A percentile compares a stretch with the other conserved stretches of the same genome.
phyloP scores from a whole-genome alignment of 2,113 vertebrate species.

The Melanerpes formicivorus region DNA sequence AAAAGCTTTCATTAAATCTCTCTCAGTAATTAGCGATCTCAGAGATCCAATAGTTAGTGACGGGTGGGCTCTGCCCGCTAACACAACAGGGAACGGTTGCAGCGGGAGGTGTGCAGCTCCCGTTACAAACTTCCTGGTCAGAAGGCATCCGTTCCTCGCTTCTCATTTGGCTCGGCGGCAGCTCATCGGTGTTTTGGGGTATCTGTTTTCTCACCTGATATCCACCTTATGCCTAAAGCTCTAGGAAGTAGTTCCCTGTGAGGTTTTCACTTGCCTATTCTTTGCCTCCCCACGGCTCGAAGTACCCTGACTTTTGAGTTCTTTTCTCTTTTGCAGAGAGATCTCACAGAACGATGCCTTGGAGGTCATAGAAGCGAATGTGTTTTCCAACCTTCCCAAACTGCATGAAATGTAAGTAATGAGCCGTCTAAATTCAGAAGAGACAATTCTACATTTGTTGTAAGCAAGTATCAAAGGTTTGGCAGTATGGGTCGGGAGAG shows the following conservation, averaged over 20 bases:
- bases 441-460: conserved; percentile 20
- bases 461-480: not conserved
- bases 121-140: not conserved
- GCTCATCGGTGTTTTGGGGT: not conserved
- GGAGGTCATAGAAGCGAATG: conserved; percentile 81
- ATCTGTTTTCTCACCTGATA: not conserved
- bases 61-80: not conserved
- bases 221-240: not conserved
- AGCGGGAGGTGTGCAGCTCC: not conserved
- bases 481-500: not conserved
- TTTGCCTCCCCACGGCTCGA: not conserved
- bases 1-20: not conserved
- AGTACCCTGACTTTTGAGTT: conserved; percentile 48
- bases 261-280: not conserved
- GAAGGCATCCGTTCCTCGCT: not conserved
- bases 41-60: not conserved
- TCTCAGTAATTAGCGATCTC: not conserved
- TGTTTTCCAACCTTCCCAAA: conserved; percentile 78
- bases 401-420: conserved; percentile 85
- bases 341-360: conserved; percentile 83
- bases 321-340: conserved; percentile 73
- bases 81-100: not conserved
- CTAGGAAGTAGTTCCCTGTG: not conserved
- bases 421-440: conserved; percentile 38
- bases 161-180: not conserved